A percentile compares a stretch with the other conserved stretches of the same genome.
These are phyloP conservation scores for Calyptommatus sinebrachiatus DNA, from an alignment of 2,113 vertebrate genomes.

Conservation along the genomic window DNA sequence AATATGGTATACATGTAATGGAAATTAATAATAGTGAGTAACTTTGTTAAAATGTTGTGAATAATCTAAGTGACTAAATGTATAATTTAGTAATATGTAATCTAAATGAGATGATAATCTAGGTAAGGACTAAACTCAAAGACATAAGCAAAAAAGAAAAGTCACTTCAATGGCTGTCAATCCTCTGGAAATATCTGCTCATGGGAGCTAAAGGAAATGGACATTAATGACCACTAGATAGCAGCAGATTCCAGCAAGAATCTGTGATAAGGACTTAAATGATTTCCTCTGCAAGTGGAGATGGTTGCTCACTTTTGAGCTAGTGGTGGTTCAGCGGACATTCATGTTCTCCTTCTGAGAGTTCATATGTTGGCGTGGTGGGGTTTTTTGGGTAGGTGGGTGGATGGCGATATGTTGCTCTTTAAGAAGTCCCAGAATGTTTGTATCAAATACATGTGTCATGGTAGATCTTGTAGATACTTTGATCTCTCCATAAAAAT, in stretches of 20 bases:
- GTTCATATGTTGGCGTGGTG: not conserved
- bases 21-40: no score
- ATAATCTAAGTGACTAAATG: no score
- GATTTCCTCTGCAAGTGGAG: not conserved
- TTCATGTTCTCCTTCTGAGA: not conserved
- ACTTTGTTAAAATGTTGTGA: no score
- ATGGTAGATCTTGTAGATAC: no score
- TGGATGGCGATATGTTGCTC: not conserved
- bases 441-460: no score
- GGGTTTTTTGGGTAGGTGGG: no score
- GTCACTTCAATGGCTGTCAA: not conserved
- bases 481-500: no score
- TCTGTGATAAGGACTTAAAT: not conserved
- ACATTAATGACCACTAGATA: conserved; percentile 19
- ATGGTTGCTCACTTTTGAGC: not conserved
- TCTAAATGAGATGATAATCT: not conserved
- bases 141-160: not conserved
- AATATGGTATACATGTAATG: no score
- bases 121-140: not conserved
- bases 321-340: not conserved
- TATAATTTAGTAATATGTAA: no score
- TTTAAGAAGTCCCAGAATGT: not conserved
- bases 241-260: conserved; percentile 10
- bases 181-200: not conserved
- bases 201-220: not conserved